These are phyloP conservation scores for Neolamprologus tretocephalus DNA, from an alignment of 2,113 vertebrate species.

Conservation along the genomic window DNA sequence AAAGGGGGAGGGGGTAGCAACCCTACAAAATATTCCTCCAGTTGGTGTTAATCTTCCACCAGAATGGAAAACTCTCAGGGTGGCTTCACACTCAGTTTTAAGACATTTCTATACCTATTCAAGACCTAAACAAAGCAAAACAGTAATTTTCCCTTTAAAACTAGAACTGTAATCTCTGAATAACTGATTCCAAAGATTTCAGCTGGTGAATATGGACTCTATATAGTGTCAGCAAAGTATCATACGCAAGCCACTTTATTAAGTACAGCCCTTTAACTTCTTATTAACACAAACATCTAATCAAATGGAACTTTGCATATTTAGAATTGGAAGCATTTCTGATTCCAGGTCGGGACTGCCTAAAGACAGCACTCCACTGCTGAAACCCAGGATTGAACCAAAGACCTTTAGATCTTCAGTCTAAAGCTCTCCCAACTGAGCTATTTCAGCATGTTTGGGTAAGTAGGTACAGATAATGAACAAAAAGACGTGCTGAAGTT, in stretches of 20 bases:
- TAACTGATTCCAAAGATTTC: neutral
- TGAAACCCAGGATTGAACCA: neutral
- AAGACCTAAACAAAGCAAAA: neutral
- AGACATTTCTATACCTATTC: neutral
- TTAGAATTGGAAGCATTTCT: neutral
- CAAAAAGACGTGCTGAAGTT: neutral
- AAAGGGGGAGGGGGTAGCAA: neutral
- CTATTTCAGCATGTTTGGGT: neutral
- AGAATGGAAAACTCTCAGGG: neutral
- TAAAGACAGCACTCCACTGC: neutral
- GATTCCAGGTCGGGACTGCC: rapidly evolving
- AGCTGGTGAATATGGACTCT: neutral
- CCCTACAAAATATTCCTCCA: neutral
- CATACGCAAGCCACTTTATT: neutral
- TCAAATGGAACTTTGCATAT: neutral
- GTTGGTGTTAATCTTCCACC: neutral
- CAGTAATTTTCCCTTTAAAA: neutral
- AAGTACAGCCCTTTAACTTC: neutral
- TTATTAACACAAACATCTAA: neutral
- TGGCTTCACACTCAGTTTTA: neutral
- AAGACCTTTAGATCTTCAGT: neutral
- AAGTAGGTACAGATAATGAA: neutral
- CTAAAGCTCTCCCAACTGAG: neutral
- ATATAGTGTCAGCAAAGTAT: neutral
- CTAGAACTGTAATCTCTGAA: neutral